Evolutionary conservation across 2,888 invertebrate species (phyloP).

Genomic region (Myathropa florea): DNA sequence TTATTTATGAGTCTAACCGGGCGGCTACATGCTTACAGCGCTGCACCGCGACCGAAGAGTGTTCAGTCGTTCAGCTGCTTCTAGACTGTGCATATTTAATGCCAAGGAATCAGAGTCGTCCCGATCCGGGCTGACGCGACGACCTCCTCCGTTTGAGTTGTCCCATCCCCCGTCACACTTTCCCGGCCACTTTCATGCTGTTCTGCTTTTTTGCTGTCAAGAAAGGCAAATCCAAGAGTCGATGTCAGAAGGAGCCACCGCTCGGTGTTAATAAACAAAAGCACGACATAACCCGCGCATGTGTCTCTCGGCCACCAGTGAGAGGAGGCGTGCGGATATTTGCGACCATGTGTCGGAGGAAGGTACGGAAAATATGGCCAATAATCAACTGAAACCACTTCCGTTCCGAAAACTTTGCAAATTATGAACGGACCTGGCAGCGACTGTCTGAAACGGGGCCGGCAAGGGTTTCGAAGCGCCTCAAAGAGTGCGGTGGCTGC

Average conservation of each 20-base stretch:
- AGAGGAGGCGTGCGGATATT: neutral
- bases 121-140: constrained; percentile 18
- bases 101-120: constrained; percentile 35
- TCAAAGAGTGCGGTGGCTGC: neutral
- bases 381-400: constrained; percentile 69
- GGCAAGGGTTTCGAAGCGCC: constrained; percentile 27
- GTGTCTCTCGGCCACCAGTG: neutral
- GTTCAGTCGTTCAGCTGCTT: constrained; percentile 6
- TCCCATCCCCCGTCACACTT: constrained; percentile 6
- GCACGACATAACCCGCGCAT: neutral
- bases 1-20: constrained; percentile 64
- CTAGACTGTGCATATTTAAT: constrained; percentile 62
- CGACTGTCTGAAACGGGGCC: constrained; percentile 36
- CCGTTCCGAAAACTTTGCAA: constrained; percentile 55
- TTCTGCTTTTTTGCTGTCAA: constrained; percentile 27
- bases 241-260: constrained; percentile 22
- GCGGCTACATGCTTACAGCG: constrained; percentile 46
- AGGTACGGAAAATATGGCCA: constrained; percentile 49
- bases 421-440: constrained; percentile 65
- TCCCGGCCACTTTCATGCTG: constrained; percentile 26
- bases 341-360: neutral
- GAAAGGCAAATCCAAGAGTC: constrained; percentile 32
- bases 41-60: constrained; percentile 50
- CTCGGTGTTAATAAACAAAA: constrained; percentile 58
- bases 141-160: constrained; percentile 27